A percentile compares a stretch with the other conserved stretches of the same genome.
Evolutionary conservation across 2,113 vertebrate genomes (phyloP).

Genomic region (Numenius arquata): DNA sequence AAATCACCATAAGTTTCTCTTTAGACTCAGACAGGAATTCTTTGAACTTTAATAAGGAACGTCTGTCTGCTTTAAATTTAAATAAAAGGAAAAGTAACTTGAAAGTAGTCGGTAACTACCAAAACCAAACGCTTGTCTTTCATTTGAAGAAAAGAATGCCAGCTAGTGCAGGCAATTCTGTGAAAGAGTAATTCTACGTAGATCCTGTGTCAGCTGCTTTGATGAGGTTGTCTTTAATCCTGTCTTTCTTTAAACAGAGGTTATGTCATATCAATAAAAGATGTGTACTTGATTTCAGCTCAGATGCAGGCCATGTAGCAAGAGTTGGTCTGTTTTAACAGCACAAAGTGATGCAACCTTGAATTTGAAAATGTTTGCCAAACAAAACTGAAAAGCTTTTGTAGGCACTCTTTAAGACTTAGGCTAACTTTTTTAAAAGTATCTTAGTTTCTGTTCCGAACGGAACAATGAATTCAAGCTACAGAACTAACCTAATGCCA

Average conservation of each 20-base stretch:
- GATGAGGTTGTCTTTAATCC: background rate
- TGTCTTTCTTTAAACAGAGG: background rate
- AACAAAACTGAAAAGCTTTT: background rate
- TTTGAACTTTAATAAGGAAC: background rate
- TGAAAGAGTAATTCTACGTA: background rate
- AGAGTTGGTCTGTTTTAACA: background rate
- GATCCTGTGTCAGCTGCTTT: background rate
- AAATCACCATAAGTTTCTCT: background rate
- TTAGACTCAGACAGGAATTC: background rate
- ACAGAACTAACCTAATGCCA: background rate
- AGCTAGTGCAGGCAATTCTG: background rate
- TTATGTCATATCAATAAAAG: background rate
- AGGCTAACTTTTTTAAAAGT: background rate
- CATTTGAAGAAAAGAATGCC: background rate
- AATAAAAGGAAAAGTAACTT: background rate
- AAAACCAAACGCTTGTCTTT: background rate
- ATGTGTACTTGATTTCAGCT: background rate
- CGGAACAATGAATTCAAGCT: background rate
- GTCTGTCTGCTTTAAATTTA: background rate
- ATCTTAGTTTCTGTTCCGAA: background rate
- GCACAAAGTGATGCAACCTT: background rate
- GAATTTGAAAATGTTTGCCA: background rate
- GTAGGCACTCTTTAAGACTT: background rate
- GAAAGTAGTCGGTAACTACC: background rate
- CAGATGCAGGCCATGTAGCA: rapidly evolving